Evolutionary conservation across 2,797 vertebrate genomes (phyloP).

Genomic region (Onychomys torridus): DNA sequence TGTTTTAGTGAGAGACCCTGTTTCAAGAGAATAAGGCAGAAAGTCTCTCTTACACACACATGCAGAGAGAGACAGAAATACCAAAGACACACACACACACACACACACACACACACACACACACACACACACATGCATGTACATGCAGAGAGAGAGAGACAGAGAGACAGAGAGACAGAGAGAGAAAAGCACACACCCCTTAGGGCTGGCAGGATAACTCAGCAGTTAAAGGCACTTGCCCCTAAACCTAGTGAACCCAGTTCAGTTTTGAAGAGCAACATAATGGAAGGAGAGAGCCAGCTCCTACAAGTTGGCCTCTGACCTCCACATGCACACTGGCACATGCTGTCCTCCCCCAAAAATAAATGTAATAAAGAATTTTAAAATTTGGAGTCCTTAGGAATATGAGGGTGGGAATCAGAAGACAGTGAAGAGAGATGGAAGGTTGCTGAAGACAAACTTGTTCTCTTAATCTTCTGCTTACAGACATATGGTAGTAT

Average conservation of each 20-base stretch:
- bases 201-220: background rate
- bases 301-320: background rate
- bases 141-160: no score
- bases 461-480: background rate
- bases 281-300: background rate
- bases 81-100: no score
- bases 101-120: no score
- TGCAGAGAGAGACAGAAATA: no score
- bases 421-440: background rate
- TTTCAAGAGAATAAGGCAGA: background rate
- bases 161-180: background rate
- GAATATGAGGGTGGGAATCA: background rate
- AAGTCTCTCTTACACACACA: background rate
- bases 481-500: background rate
- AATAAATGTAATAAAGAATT: background rate
- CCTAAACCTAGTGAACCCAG: background rate
- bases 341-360: background rate
- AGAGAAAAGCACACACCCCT: background rate
- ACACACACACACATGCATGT: no score
- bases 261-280: no score
- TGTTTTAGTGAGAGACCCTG: background rate
- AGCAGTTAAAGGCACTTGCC: background rate
- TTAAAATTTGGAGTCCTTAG: background rate
- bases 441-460: constrained; percentile 22
- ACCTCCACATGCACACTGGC: background rate